A percentile compares a stretch with the other conserved stretches of the same genome.
phyloP scores from a whole-genome alignment of 2,888 invertebrate species.

The Xylota segnis region DNA sequence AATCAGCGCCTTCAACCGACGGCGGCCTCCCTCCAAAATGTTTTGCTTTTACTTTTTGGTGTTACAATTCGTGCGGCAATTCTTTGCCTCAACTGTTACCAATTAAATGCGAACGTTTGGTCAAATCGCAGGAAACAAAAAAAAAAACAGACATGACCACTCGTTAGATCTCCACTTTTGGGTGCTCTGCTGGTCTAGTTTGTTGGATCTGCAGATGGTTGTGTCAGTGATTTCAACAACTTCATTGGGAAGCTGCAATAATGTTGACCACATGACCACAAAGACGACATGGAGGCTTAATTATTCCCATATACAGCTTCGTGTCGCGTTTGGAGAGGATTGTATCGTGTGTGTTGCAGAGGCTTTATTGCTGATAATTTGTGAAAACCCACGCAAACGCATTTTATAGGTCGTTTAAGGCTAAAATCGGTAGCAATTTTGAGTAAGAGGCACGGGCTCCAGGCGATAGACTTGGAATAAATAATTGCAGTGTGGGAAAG shows the following conservation, averaged over 20 bases:
- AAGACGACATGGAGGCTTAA: conserved; percentile 64
- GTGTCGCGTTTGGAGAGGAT: conserved; percentile 29
- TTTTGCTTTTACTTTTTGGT: conserved; percentile 67
- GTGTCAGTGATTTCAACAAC: conserved; percentile 64
- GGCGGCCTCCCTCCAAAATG: conserved; percentile 29
- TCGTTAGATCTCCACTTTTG: conserved; percentile 55
- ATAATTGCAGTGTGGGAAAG: conserved; percentile 21
- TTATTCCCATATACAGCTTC: conserved; percentile 65
- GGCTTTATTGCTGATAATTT: conserved; percentile 41
- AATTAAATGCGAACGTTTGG: conserved; percentile 69
- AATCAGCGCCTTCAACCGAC: conserved; percentile 54
- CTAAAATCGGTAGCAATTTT: conserved; percentile 25
- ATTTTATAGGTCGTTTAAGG: conserved; percentile 51
- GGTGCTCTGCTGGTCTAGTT: conserved; percentile 42
- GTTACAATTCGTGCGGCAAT: conserved; percentile 65
- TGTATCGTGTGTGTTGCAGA: conserved; percentile 62
- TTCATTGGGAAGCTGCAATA: conserved; percentile 60
- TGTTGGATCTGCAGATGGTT: conserved; percentile 36
- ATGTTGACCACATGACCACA: conserved; percentile 57
- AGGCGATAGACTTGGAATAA: conserved; percentile 7
- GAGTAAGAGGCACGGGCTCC: conserved; percentile 11
- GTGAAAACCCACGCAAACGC: conserved; percentile 63
- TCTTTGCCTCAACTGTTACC: conserved; percentile 60
- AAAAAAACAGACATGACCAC: conserved; percentile 50
- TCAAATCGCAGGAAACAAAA: conserved; percentile 60